Evolutionary conservation across 1,140 invertebrate genomes (phyloP).

Genomic region (Atta cephalotes): DNA sequence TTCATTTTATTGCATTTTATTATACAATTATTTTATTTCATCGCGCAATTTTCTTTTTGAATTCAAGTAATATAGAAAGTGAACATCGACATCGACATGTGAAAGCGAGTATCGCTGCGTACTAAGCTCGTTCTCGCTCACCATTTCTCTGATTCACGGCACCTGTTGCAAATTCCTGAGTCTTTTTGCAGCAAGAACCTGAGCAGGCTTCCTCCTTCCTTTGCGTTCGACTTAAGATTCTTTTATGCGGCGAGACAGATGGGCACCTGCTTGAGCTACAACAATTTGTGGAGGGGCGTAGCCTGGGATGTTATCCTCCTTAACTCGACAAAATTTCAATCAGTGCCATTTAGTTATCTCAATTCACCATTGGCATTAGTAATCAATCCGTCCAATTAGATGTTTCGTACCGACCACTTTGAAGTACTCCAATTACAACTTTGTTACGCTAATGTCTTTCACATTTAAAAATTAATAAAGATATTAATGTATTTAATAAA

Average conservation of each 20-base stretch:
- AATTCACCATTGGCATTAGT: constrained; percentile 38
- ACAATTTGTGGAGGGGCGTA: constrained; percentile 70
- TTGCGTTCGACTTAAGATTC: constrained; percentile 53
- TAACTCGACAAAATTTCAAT: constrained; percentile 62
- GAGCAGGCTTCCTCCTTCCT: constrained; percentile 32
- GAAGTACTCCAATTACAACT: background rate
- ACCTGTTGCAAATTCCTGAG: constrained; percentile 76
- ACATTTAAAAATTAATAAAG: background rate
- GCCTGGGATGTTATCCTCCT: constrained; percentile 56
- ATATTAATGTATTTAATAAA: background rate
- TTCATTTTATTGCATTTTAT: background rate
- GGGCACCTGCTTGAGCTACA: constrained; percentile 74
- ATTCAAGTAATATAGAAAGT: background rate
- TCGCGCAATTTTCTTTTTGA: background rate
- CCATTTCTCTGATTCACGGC: constrained; percentile 60
- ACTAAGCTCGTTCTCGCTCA: constrained; percentile 15
- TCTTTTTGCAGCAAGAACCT: constrained; percentile 18
- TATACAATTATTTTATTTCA: too few relatives aligned
- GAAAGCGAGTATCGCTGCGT: background rate
- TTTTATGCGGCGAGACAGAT: constrained; percentile 69
- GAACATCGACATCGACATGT: background rate
- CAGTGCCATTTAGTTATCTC: constrained; percentile 57
- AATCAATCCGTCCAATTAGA: constrained; percentile 35
- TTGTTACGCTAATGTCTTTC: background rate
- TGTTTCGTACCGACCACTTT: background rate